Base-by-base conservation (phyloP, 2,113 vertebrate species). In the Anser cygnoides region DNA sequence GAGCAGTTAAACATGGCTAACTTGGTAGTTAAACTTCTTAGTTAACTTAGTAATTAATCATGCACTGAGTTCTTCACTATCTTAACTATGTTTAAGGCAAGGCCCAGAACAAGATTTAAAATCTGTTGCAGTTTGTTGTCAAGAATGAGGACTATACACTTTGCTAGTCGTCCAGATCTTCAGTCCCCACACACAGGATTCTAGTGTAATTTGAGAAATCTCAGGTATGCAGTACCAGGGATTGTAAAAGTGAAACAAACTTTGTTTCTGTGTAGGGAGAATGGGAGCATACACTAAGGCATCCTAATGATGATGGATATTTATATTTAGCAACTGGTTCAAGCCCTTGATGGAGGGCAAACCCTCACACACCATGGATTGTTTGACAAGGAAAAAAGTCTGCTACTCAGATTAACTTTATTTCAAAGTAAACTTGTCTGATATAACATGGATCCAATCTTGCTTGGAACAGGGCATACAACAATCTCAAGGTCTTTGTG, bases 231-330 rank as follows among this genome's bases (percentile, higher is more conserved):
- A 50, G 5, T 13, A 35, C 10, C 11, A 59, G 11, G 19, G 41
- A 41, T 3, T 6, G 4, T 46, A 61, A 75, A 75, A 84, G 10
- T 31, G 43, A 35, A 5, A n/a, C 22, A 10, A 72, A 4, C 13
- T 49, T 77, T 75, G 46, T 6, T 39, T 57, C 18, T 43, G 20
- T 26, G 33, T 8, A 78, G 12, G 22, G 5, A 19, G 70, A 78
- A 6, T 43, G 13, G 16, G 20, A 0, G 1, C 19, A 6, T 11
- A 33, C 1, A 73, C 16, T 17, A 85, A 90, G 5, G 1, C 5
- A 12, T n/a, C 20, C 61, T 77, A 88, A 61, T 14, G n/a, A 16
- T 23, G 5, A 15, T 25, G 16, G 23, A 35, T 61, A 26, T 77
- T 87, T 55, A 22, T 39, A 67, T 25, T 80, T 66, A 74, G 4